Evolutionary conservation across 2,888 invertebrate species (phyloP).

Genomic region (Amphipoea oculea): DNA sequence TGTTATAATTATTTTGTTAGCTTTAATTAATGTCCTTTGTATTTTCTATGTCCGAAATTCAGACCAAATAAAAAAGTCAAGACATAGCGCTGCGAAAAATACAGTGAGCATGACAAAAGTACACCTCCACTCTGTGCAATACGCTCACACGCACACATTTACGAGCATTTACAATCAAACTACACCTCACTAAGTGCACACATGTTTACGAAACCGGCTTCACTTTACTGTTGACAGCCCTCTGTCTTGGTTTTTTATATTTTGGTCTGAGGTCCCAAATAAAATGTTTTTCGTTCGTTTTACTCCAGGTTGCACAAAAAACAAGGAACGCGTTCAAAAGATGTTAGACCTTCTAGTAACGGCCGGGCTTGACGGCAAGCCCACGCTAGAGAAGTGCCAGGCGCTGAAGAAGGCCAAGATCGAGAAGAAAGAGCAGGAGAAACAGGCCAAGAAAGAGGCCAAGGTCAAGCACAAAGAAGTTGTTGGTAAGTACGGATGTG

Average conservation of each 20-base stretch:
- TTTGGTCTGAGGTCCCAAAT: neutral
- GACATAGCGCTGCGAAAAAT: no score
- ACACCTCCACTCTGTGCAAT: no score
- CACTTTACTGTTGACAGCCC: no score
- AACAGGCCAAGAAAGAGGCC: slow-evolving; percentile 84
- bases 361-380: slow-evolving; percentile 89
- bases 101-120: no score
- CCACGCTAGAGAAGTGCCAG: slow-evolving; percentile 86
- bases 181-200: no score
- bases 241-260: no score
- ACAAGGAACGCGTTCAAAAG: slow-evolving; percentile 88
- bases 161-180: no score
- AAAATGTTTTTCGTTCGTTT: neutral
- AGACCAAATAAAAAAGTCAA: no score
- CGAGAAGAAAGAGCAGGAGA: slow-evolving; percentile 86
- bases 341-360: slow-evolving; percentile 84
- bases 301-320: slow-evolving; percentile 81
- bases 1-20: no score
- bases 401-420: slow-evolving; percentile 84
- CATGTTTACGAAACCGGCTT: no score
- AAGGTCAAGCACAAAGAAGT: slow-evolving; percentile 83
- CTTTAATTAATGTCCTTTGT: neutral
- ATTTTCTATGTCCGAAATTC: neutral
- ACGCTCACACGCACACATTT: no score
- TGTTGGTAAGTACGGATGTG: slow-evolving; percentile 66